Evolutionary conservation across 2,888 invertebrate genomes (phyloP).

Genomic region (Catocala sponsa): DNA sequence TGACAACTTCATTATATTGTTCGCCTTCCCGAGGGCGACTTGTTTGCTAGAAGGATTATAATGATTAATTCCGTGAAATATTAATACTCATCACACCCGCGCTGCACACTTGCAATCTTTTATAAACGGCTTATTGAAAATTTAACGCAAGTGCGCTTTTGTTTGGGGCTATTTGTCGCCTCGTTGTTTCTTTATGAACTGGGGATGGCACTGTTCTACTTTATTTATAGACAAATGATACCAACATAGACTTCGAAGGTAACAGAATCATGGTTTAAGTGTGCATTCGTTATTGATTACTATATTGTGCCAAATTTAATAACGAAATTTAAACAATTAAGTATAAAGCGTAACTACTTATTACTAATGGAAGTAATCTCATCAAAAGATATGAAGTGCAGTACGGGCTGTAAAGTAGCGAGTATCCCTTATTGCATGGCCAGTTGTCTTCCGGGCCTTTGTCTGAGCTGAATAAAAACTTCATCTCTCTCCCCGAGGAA

Average conservation of each 20-base stretch:
- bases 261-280: too few relatives aligned
- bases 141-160: constrained; percentile 76
- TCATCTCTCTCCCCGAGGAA: constrained; percentile 86
- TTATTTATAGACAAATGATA: not conserved
- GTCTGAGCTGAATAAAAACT: constrained; percentile 84
- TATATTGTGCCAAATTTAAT: too few relatives aligned
- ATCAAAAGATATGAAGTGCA: constrained; percentile 51
- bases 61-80: constrained; percentile 88
- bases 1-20: constrained; percentile 88
- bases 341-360: not conserved
- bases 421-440: constrained; percentile 61
- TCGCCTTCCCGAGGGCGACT: constrained; percentile 83
- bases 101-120: constrained; percentile 79
- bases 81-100: constrained; percentile 85
- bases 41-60: constrained; percentile 88
- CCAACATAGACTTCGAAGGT: too few relatives aligned
- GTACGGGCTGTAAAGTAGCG: constrained; percentile 44
- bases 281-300: too few relatives aligned
- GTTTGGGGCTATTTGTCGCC: constrained; percentile 67
- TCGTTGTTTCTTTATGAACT: constrained; percentile 22
- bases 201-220: constrained; percentile 11
- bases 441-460: constrained; percentile 75
- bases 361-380: constrained; percentile 23
- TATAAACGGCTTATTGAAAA: constrained; percentile 76
- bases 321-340: too few relatives aligned